A percentile compares a stretch with the other conserved stretches of the same genome.
phyloP scores from a whole-genome alignment of 2,888 invertebrate species.

The Ophonus ardosiacus region DNA sequence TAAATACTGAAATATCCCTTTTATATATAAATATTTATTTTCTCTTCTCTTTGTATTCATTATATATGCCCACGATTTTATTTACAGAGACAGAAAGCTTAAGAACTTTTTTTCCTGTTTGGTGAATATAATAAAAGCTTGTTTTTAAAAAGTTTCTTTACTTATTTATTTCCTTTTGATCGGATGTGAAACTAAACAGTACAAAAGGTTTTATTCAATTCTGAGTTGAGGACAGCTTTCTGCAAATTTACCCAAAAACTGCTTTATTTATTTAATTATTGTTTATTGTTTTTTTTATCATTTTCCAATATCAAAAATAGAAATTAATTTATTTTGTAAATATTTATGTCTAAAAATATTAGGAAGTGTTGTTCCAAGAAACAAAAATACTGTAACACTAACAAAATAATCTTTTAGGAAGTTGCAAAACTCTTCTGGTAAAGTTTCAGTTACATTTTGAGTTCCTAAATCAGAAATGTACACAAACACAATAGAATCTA shows the following conservation, averaged over 20 bases:
- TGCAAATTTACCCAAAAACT: background rate
- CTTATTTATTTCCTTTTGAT: too few relatives aligned
- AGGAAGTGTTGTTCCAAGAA: constrained; percentile 37
- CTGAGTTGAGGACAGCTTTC: too few relatives aligned
- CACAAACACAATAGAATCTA: constrained; percentile 48
- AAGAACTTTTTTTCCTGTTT: too few relatives aligned
- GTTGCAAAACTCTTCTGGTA: background rate
- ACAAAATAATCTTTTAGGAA: background rate
- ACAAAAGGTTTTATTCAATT: too few relatives aligned
- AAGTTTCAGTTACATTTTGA: background rate
- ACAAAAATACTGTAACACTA: background rate
- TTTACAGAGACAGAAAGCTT: too few relatives aligned
- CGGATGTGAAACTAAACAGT: too few relatives aligned
- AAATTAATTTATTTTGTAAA: background rate
- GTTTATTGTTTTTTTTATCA: background rate
- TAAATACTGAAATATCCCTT: too few relatives aligned
- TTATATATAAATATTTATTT: too few relatives aligned
- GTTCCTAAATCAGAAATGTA: constrained; percentile 32
- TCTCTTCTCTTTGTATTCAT: too few relatives aligned
- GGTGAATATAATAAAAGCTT: too few relatives aligned
- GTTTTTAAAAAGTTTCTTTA: too few relatives aligned
- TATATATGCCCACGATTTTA: too few relatives aligned
- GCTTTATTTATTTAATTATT: background rate
- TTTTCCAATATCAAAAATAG: background rate
- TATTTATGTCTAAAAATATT: constrained; percentile 1